Percentiles rank a stretch among this genome's conserved stretches.
phyloP scores from a whole-genome alignment of 2,888 invertebrate genomes.

The Cyrtodaria siliqua region DNA sequence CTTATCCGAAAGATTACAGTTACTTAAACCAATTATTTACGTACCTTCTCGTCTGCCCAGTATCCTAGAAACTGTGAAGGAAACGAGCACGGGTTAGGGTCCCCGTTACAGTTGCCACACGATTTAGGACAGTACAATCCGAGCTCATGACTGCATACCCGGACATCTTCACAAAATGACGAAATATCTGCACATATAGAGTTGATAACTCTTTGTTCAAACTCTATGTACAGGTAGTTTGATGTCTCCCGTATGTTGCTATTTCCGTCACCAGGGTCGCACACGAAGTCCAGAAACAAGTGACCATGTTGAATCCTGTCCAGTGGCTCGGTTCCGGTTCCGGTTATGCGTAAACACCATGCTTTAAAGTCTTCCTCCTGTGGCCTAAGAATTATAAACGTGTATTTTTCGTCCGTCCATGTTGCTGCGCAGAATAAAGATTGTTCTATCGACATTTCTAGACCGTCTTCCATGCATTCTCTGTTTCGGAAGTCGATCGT shows the following conservation, averaged over 20 bases:
- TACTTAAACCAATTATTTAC: no score
- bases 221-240: constrained; percentile 57
- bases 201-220: constrained; percentile 61
- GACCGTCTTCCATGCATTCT: constrained; percentile 65
- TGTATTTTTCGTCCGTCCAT: constrained; percentile 71
- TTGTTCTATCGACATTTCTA: constrained; percentile 63
- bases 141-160: constrained; percentile 64
- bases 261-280: constrained; percentile 70
- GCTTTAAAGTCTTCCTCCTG: constrained; percentile 47
- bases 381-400: constrained; percentile 70
- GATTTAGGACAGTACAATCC: constrained; percentile 59
- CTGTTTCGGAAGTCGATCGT: constrained; percentile 73
- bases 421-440: constrained; percentile 70
- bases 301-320: constrained; percentile 66
- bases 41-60: constrained; percentile 65
- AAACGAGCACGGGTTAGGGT: constrained; percentile 70
- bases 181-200: constrained; percentile 75
- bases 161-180: constrained; percentile 67
- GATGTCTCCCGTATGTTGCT: constrained; percentile 58
- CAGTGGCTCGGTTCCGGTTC: constrained; percentile 52
- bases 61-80: constrained; percentile 70
- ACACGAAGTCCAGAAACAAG: constrained; percentile 76
- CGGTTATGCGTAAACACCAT: constrained; percentile 73
- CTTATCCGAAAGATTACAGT: no score
- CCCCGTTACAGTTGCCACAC: constrained; percentile 66